phyloP scores from a whole-genome alignment of 2,113 vertebrate genomes.

The Pelmatolapia mariae region DNA sequence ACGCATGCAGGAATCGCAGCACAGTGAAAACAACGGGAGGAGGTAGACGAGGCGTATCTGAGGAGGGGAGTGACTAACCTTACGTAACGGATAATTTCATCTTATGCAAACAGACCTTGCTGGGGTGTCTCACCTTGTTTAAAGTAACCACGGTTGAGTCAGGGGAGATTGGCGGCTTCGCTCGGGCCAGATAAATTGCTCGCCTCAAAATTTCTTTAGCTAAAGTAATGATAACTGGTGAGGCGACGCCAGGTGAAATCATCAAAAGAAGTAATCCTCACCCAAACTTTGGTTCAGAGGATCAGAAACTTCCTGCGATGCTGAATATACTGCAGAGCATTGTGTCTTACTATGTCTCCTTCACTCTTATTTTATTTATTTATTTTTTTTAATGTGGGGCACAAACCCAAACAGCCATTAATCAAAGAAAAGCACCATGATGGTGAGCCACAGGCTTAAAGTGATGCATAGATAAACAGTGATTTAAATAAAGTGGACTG shows the following conservation, averaged over 20 bases:
- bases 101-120: neutral
- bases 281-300: neutral
- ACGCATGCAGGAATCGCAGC: neutral
- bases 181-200: neutral
- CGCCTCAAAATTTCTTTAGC: neutral
- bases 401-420: neutral
- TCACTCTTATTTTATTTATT: neutral
- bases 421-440: neutral
- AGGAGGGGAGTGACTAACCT: neutral
- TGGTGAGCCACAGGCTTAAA: neutral
- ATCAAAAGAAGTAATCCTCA: neutral
- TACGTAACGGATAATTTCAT: neutral
- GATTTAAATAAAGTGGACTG: neutral
- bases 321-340: neutral
- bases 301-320: neutral
- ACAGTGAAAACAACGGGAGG: neutral
- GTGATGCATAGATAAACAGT: neutral
- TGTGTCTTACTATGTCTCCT: neutral
- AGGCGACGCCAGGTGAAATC: neutral
- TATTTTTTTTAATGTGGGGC: neutral
- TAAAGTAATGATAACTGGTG: constrained; percentile 15
- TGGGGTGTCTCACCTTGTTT: constrained; percentile 7
- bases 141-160: constrained; percentile 18
- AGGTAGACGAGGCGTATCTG: neutral
- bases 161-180: neutral